These are phyloP conservation scores for Cinara cedri DNA, from an alignment of 2,888 invertebrate genomes.

Conservation along the genomic window DNA sequence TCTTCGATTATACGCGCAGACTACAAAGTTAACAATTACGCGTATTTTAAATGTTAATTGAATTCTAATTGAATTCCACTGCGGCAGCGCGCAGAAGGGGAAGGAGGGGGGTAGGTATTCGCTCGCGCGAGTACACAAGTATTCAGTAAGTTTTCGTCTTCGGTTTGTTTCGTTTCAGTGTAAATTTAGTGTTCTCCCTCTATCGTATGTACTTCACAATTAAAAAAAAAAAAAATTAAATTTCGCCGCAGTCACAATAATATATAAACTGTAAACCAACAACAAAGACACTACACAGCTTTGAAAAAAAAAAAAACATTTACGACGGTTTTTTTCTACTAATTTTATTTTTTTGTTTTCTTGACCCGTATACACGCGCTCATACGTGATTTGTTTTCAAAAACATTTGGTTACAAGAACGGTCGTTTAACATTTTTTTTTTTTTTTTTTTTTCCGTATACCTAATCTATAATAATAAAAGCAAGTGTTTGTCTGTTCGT, in stretches of 20 bases:
- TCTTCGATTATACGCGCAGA: neutral
- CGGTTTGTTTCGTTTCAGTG: neutral
- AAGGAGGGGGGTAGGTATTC: too few species aligned
- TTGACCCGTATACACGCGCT: neutral
- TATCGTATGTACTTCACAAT: neutral
- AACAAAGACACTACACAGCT: too few species aligned
- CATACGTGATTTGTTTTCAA: conserved; percentile 39
- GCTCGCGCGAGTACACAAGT: neutral
- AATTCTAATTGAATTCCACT: conserved; percentile 10
- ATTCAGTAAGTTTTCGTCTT: neutral
- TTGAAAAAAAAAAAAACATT: conserved; percentile 15
- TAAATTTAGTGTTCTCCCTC: neutral
- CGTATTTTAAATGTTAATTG: conserved; percentile 17
- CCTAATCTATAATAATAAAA: too few species aligned
- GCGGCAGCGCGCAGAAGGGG: too few species aligned
- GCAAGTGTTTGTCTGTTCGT: too few species aligned
- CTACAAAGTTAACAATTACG: neutral
- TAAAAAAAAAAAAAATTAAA: too few species aligned
- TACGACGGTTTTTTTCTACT: neutral
- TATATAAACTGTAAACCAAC: too few species aligned
- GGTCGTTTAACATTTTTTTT: conserved; percentile 2
- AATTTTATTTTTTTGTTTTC: conserved; percentile 4
- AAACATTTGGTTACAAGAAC: neutral
- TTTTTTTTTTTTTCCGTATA: conserved; percentile 10
- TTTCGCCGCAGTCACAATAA: too few species aligned